Base-by-base conservation (phyloP, 2,113 vertebrate species). In the Cinclus cinclus region DNA sequence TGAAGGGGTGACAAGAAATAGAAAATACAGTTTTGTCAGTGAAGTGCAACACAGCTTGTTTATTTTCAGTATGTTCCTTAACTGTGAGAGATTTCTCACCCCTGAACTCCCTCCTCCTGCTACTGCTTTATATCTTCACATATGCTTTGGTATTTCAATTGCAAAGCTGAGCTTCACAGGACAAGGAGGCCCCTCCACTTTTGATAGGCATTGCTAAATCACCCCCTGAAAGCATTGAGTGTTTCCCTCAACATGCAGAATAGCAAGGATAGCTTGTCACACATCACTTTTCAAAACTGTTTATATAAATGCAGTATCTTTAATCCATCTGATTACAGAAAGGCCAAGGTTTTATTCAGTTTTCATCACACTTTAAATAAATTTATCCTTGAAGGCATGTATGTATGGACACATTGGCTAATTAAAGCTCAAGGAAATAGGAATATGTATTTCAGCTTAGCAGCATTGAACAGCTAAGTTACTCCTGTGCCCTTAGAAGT, bases 21-120 rank as follows among this genome's bases (percentile, higher is more conserved):
- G 81, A 74, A 92, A 77, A 65, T 17, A 52, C 1, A 49, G 21
- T 83, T 87, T 82, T 94, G 75, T 83, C 59, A 85, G 41, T 49
- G 49, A 62, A 69, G 42, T 55, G n/a, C 53, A 86, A 71, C 60
- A 79, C 31, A 10, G 5, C 16, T 39, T 68, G 71, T 80, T 87
- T 94, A 73, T 84, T 96, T 90, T 83, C 83, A 69, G 31, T 46
- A 41, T 33, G 20, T 85, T 93, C 46, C 67, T 64, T 56, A 81
- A 35, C 37, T 65, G 31, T 46, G 69, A 87, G 80, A 89, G 31
- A 74, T 50, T 92, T 90, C 47, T 44, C 15, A 53, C 18, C 27
- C 59, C 56, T 74, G 33, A 25, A 87, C 24, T 86, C 31, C 33
- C 18, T 71, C 22, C n/a, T 37, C 11, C 24, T 83, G 39, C 49